phyloP scores from a whole-genome alignment of 2,888 invertebrate genomes.

The Orchesella flavescens region DNA sequence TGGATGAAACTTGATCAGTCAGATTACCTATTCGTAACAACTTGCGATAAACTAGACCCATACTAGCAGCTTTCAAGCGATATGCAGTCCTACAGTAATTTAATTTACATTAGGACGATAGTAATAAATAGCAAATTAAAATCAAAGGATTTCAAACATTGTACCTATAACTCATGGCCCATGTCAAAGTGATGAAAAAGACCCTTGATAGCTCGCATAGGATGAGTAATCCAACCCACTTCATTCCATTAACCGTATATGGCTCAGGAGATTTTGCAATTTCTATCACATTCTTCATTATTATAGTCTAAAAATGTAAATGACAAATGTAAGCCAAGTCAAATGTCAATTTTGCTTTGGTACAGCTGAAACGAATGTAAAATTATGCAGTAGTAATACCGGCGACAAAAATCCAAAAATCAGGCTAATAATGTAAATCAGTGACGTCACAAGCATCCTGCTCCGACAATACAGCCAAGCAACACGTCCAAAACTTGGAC shows the following conservation, averaged over 20 bases:
- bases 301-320: slow-evolving; percentile 74
- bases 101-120: too few relatives aligned
- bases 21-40: slow-evolving; percentile 74
- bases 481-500: slow-evolving; percentile 75
- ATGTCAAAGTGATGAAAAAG: slow-evolving; percentile 76
- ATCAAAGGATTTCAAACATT: too few relatives aligned
- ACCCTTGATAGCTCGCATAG: slow-evolving; percentile 76
- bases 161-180: slow-evolving; percentile 76
- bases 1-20: slow-evolving; percentile 74
- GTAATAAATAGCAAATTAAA: too few relatives aligned
- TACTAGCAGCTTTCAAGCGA: slow-evolving; percentile 74
- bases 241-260: slow-evolving; percentile 74
- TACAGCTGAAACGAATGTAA: too few relatives aligned
- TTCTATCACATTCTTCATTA: slow-evolving; percentile 76
- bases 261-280: slow-evolving; percentile 73
- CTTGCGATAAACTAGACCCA: slow-evolving; percentile 75
- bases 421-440: slow-evolving; percentile 75
- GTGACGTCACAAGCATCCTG: slow-evolving; percentile 75
- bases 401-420: slow-evolving; percentile 76
- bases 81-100: slow-evolving; percentile 73
- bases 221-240: slow-evolving; percentile 75
- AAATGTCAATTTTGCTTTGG: too few relatives aligned
- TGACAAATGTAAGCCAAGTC: background rate
- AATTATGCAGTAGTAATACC: slow-evolving; percentile 73
- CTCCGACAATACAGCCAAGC: slow-evolving; percentile 76